phyloP scores from a whole-genome alignment of 2,113 vertebrate genomes.

The Crypturellus undulatus region DNA sequence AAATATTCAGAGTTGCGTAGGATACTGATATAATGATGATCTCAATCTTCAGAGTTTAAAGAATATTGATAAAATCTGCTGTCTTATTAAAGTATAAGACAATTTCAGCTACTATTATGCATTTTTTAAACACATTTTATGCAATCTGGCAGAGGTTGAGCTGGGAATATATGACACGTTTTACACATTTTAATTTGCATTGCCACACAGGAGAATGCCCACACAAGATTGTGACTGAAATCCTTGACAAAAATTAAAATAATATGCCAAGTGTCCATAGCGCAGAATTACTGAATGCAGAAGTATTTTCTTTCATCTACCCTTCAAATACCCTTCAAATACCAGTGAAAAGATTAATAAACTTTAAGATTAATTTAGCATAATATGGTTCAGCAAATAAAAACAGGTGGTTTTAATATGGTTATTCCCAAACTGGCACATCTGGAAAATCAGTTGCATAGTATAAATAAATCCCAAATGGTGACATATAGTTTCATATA shows the following conservation, averaged over 20 bases:
- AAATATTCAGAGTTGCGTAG: not conserved
- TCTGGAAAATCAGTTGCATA: not conserved
- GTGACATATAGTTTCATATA: not conserved
- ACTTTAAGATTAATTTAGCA: not conserved
- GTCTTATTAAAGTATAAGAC: not conserved
- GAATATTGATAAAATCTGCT: conserved; percentile 15
- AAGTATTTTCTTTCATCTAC: not conserved
- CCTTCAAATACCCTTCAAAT: not conserved
- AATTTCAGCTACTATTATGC: not conserved
- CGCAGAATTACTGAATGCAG: not conserved
- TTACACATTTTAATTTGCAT: not conserved
- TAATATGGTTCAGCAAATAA: not conserved
- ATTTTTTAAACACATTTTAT: not conserved
- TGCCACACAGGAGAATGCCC: not conserved
- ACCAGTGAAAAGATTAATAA: not conserved
- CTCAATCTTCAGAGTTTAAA: conserved; percentile 13
- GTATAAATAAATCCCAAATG: not conserved
- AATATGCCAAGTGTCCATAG: not conserved
- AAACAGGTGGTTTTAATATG: not conserved
- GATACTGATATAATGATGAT: not conserved
- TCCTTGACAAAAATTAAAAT: not conserved
- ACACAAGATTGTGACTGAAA: not conserved
- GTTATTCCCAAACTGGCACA: not conserved
- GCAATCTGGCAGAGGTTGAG: not conserved
- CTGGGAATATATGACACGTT: not conserved